phyloP scores from a whole-genome alignment of 35 echinoderm and acorn worm species.

The Diadema setosum region DNA sequence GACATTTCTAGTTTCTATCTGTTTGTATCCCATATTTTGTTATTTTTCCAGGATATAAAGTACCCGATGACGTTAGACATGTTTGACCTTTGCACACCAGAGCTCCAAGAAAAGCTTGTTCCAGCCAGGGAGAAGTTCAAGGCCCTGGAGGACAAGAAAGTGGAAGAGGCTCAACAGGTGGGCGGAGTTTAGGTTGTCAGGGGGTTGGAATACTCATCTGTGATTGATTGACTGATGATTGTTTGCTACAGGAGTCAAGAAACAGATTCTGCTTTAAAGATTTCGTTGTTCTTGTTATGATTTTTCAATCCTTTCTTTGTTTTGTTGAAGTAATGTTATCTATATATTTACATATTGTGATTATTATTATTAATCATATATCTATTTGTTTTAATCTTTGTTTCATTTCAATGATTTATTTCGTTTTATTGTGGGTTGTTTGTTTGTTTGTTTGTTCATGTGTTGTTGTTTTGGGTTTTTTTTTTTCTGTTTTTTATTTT shows the following conservation, averaged over 20 bases:
- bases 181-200: too few species aligned
- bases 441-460: too few species aligned
- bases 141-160: conserved; percentile 74
- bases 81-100: conserved; percentile 82
- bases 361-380: neutral
- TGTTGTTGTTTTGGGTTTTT: too few species aligned
- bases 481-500: too few species aligned
- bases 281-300: neutral
- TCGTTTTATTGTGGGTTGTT: too few species aligned
- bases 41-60: conserved; percentile 80
- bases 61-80: conserved; percentile 69
- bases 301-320: neutral
- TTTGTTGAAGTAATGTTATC: neutral
- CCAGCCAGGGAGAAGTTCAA: conserved; percentile 79
- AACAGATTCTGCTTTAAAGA: too few species aligned
- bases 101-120: conserved; percentile 74
- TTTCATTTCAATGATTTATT: too few species aligned
- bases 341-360: neutral
- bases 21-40: neutral
- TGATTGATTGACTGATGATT: too few species aligned
- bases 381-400: neutral
- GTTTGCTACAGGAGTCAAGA: too few species aligned
- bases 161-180: conserved; percentile 66
- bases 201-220: too few species aligned
- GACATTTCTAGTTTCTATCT: neutral